Evolutionary conservation across 2,113 vertebrate genomes (phyloP), one percentile per base, ranked within the genome.

Genomic region (Xenopus borealis): DNA sequence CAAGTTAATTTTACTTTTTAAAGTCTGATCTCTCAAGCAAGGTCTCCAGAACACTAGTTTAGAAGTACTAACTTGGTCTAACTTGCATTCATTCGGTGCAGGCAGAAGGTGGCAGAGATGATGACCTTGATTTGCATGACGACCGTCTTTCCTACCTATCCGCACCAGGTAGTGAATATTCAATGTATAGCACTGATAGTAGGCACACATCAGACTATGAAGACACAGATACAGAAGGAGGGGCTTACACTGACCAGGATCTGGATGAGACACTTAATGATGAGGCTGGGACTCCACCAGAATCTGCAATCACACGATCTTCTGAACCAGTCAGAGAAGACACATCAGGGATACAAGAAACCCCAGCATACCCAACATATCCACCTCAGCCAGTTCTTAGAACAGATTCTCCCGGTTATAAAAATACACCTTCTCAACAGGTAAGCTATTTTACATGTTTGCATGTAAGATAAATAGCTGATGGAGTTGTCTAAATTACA

Each of bases 101-200:
- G 97, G 97, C 97, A 87, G 97, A 99, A 71, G 96, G 97, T 81
- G 95, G 95, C 78, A 94, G 96, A 77, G 96, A 98, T 83, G 96
- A 99, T 78, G 97, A 99, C 89, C 91, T 99, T 87, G 97, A 99
- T 80, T 94, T 99, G 88, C 97, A 99, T 4, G 97, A 99, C 55
- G 97, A 99, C 89, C 96, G 97, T 73, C 93, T 99, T 83, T 99
- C 97, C 83, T 98, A 99, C 94, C 94, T 99, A 82, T 99, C 97
- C 11, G 97, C 97, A 52, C 97, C 97, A 65, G 96, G 97, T 81
- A 99, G 97, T 72, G 97, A 99, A 81, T 98, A 98, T 90, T 98
- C 96, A 79, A 98, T 99, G 97, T 99, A 99, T 88, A 99, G 97
- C 89, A 99, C 97, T 47, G 97, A 99, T 91, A 99, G 97, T 84